Evolutionary conservation across 2,888 invertebrate species (phyloP).

Genomic region (Tridacna crocea): DNA sequence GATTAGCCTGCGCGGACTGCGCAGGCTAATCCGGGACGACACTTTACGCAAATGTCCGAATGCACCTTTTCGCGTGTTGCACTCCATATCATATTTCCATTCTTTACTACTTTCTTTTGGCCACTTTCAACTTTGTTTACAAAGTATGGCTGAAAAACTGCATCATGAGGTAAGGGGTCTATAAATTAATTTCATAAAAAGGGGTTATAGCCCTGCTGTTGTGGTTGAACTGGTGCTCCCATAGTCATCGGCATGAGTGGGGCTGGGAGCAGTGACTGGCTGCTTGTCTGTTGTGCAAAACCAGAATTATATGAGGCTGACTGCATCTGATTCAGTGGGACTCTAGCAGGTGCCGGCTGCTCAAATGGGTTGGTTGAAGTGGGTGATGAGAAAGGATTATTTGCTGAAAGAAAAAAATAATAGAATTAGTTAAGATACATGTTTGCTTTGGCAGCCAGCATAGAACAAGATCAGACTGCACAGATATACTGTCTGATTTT

Average conservation of each 20-base stretch:
- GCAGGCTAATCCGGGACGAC: no score
- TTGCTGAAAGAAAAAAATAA: conserved; percentile 64
- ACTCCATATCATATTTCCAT: no score
- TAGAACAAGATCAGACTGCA: background rate
- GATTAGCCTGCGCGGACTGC: no score
- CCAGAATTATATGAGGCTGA: conserved; percentile 66
- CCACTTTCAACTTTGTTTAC: background rate
- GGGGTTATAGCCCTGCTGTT: conserved; percentile 76
- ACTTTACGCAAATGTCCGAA: no score
- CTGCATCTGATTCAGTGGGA: conserved; percentile 80
- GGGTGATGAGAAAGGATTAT: conserved; percentile 78
- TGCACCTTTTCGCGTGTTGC: no score
- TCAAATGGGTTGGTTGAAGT: conserved; percentile 80
- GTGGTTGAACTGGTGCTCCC: conserved; percentile 66
- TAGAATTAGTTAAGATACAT: background rate
- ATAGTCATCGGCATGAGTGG: conserved; percentile 75
- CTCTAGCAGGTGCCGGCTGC: conserved; percentile 71
- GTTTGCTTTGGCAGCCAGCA: background rate
- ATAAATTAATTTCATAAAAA: conserved; percentile 73
- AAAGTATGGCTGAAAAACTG: background rate
- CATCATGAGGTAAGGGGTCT: background rate
- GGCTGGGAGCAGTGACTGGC: conserved; percentile 73
- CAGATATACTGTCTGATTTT: background rate
- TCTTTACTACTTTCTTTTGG: no score
- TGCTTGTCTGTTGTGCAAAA: conserved; percentile 71